Percentiles rank a stretch among this genome's conserved stretches.
These are phyloP conservation scores for Oryzias curvinotus DNA, from an alignment of 2,113 vertebrate species.

Conservation along the genomic window DNA sequence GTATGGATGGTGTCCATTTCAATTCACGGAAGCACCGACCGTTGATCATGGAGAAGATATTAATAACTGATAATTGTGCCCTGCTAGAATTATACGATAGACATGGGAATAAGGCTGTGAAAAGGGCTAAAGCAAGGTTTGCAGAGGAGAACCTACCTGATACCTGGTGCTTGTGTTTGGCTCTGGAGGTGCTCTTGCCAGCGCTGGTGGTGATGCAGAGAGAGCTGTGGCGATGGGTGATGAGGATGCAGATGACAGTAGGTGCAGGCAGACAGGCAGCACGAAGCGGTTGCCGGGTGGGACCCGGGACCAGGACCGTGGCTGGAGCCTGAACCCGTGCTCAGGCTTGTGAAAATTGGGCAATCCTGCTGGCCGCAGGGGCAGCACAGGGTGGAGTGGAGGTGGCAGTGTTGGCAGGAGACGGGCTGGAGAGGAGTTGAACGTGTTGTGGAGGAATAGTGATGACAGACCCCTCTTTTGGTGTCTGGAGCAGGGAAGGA, in stretches of 20 bases:
- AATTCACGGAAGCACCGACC: too few species aligned
- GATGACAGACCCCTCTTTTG: conserved; percentile 38
- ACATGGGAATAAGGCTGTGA: too few species aligned
- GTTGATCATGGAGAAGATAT: not conserved
- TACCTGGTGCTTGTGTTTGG: conserved; percentile 76
- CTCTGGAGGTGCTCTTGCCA: conserved; percentile 92
- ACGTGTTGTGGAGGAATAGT: conserved; percentile 25
- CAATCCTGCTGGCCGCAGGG: conserved; percentile 82
- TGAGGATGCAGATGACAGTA: conserved; percentile 64
- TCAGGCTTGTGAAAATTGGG: conserved; percentile 78
- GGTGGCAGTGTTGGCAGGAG: conserved; percentile 79
- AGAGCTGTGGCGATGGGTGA: conserved; percentile 72
- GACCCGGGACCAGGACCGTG: conserved; percentile 28
- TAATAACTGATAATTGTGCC: too few species aligned
- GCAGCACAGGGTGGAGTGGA: conserved; percentile 79
- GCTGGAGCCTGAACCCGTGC: conserved; percentile 13
- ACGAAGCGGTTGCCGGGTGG: conserved; percentile 53
- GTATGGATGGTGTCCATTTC: too few species aligned
- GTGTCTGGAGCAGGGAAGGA: conserved; percentile 27
- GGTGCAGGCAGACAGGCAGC: conserved; percentile 79
- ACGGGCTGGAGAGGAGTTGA: conserved; percentile 28
- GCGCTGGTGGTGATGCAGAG: conserved; percentile 85
- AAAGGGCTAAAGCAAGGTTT: too few species aligned
- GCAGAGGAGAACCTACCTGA: conserved; percentile 76
- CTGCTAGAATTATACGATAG: too few species aligned